phyloP scores from a whole-genome alignment of 2,113 vertebrate genomes.

The Gavialis gangeticus region DNA sequence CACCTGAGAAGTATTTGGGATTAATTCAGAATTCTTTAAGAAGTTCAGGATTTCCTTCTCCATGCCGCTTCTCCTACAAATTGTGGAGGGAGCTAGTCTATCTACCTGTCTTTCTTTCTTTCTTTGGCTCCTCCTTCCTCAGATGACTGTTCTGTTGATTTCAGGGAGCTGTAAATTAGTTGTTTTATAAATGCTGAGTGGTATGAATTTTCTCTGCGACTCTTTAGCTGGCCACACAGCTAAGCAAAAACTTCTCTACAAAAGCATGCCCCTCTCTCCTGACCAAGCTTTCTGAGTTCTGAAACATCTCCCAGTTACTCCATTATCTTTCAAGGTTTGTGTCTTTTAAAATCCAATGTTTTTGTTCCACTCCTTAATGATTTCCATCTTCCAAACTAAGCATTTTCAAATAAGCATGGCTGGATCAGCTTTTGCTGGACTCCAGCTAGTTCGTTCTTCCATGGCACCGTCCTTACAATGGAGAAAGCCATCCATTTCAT shows the following conservation, averaged over 20 bases:
- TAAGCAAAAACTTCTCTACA: neutral
- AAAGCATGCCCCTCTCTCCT: neutral
- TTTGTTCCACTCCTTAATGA: too few relatives aligned
- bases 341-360: too few relatives aligned
- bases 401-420: neutral
- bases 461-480: neutral
- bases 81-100: neutral
- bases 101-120: neutral
- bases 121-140: neutral
- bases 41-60: neutral
- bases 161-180: too few relatives aligned
- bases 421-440: neutral
- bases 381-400: fast-evolving
- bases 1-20: too few relatives aligned
- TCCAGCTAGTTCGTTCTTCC: neutral
- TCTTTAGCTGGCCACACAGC: neutral
- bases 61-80: too few relatives aligned
- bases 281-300: neutral
- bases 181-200: too few relatives aligned
- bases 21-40: too few relatives aligned
- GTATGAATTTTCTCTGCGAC: neutral
- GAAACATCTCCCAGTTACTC: neutral
- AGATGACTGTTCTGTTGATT: too few relatives aligned
- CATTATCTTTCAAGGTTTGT: neutral
- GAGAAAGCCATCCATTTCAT: neutral